Percentiles rank a stretch among this genome's conserved stretches.
Conservation (phyloP, 1,140 invertebrate species). For the Paramacrobiotus metropolitanus region DNA sequence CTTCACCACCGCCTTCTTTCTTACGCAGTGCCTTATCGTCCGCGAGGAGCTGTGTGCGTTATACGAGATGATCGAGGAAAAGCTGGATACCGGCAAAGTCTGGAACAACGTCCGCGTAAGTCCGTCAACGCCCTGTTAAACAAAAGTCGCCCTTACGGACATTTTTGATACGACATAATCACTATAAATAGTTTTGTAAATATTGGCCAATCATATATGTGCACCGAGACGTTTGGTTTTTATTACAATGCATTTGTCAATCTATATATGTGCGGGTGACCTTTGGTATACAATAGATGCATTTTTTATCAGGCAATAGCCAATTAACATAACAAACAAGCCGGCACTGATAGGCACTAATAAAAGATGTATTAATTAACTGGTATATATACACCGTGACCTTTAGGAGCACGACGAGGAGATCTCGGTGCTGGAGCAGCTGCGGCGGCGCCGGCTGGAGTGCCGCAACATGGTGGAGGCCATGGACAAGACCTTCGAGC, state of each 20-base stretch:
- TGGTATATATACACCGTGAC: too few relatives aligned
- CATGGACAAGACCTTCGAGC: not conserved
- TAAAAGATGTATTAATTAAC: too few relatives aligned
- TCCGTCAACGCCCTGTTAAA: not conserved
- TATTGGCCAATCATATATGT: too few relatives aligned
- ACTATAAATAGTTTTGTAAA: too few relatives aligned
- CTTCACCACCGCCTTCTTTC: not conserved
- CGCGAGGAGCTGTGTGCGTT: not conserved
- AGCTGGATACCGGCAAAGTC: not conserved
- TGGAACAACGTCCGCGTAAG: not conserved
- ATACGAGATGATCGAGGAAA: not conserved
- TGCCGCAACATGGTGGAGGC: not conserved
- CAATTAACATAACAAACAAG: too few relatives aligned
- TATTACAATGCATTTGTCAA: too few relatives aligned
- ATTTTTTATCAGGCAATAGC: too few relatives aligned
- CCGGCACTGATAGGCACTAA: too few relatives aligned
- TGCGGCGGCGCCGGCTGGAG: not conserved
- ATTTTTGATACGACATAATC: too few relatives aligned
- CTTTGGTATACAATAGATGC: too few relatives aligned
- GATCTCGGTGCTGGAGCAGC: not conserved
- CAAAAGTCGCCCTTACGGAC: not conserved
- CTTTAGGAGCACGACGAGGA: not conserved
- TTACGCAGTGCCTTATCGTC: not conserved
- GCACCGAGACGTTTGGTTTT: too few relatives aligned
- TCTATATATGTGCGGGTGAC: too few relatives aligned